Evolutionary conservation across 2,797 vertebrate species (phyloP).

Genomic region (Rhynchonycteris naso): DNA sequence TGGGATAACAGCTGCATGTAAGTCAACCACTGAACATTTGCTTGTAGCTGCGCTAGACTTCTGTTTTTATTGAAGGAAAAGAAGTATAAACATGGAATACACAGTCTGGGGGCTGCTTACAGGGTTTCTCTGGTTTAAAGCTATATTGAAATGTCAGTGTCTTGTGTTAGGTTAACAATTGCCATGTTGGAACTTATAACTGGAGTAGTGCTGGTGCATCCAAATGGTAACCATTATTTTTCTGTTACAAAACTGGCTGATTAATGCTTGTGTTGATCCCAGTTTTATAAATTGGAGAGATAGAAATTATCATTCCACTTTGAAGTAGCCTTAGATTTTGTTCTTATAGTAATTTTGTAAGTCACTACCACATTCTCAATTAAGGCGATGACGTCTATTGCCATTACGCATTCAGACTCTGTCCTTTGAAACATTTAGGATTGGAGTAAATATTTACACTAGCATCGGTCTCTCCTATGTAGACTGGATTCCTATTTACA

Average conservation of each 20-base stretch:
- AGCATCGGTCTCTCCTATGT: slow-evolving; percentile 80
- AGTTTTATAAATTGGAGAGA: slow-evolving; percentile 3
- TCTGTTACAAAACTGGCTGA: neutral
- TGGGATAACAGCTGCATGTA: slow-evolving; percentile 83
- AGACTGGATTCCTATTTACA: slow-evolving; percentile 81
- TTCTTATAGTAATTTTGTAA: slow-evolving; percentile 59
- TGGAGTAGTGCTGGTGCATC: neutral
- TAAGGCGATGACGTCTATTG: slow-evolving; percentile 60
- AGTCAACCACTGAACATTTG: slow-evolving; percentile 84
- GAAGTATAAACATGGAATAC: slow-evolving; percentile 81
- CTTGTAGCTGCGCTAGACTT: slow-evolving; percentile 83
- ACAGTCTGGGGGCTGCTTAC: slow-evolving; percentile 78
- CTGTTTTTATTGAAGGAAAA: slow-evolving; percentile 84
- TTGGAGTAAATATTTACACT: slow-evolving; percentile 83
- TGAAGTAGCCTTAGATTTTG: slow-evolving; percentile 46
- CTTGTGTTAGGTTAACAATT: slow-evolving; percentile 36
- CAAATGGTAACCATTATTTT: neutral
- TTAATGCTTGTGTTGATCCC: neutral
- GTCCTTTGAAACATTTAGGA: slow-evolving; percentile 74
- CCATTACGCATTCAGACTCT: slow-evolving; percentile 77
- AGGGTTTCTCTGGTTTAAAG: slow-evolving; percentile 80
- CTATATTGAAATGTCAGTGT: slow-evolving; percentile 74
- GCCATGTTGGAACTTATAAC: neutral
- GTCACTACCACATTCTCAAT: slow-evolving; percentile 62
- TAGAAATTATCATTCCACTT: neutral